Evolutionary conservation across 2,113 vertebrate species (phyloP).

Genomic region (Entosphenus tridentatus): DNA sequence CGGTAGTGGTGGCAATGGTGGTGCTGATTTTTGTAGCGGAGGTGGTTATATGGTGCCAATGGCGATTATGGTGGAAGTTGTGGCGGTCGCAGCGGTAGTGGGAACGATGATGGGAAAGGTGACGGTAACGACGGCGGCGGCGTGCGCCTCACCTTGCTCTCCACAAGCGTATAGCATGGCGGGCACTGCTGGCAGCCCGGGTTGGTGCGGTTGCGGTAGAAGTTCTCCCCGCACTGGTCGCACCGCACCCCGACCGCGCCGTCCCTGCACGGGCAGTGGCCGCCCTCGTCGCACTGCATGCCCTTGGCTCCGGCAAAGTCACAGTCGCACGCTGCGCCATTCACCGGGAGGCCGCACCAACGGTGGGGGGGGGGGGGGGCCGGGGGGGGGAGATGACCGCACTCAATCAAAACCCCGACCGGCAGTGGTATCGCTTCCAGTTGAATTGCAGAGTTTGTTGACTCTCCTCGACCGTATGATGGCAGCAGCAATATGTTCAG

Average conservation of each 20-base stretch:
- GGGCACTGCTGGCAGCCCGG: conserved; percentile 87
- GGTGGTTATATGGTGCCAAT: not conserved
- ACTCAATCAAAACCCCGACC: too few species aligned
- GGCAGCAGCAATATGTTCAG: too few species aligned
- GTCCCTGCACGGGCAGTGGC: conserved; percentile 50
- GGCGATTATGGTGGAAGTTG: not conserved
- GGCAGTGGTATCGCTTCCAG: too few species aligned
- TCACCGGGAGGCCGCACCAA: too few species aligned
- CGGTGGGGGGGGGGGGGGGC: too few species aligned
- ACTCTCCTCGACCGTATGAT: too few species aligned
- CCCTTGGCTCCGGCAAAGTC: conserved; percentile 52
- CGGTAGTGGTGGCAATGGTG: not conserved
- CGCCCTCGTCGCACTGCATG: conserved; percentile 52
- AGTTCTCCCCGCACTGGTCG: conserved; percentile 90
- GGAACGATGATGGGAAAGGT: not conserved
- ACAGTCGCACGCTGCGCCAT: conserved; percentile 58
- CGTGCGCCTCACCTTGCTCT: conserved; percentile 48
- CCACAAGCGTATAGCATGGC: conserved; percentile 66
- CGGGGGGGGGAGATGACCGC: too few species aligned
- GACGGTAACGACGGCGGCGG: not conserved
- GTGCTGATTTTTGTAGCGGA: not conserved
- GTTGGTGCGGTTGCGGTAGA: conserved; percentile 75
- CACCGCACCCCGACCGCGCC: conserved; percentile 77
- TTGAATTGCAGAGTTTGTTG: too few species aligned
- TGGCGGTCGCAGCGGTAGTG: not conserved